Percentiles rank a stretch among this genome's conserved stretches.
These are phyloP conservation scores for Caprella mutica DNA, from an alignment of 2,888 invertebrate species.

Conservation along the genomic window DNA sequence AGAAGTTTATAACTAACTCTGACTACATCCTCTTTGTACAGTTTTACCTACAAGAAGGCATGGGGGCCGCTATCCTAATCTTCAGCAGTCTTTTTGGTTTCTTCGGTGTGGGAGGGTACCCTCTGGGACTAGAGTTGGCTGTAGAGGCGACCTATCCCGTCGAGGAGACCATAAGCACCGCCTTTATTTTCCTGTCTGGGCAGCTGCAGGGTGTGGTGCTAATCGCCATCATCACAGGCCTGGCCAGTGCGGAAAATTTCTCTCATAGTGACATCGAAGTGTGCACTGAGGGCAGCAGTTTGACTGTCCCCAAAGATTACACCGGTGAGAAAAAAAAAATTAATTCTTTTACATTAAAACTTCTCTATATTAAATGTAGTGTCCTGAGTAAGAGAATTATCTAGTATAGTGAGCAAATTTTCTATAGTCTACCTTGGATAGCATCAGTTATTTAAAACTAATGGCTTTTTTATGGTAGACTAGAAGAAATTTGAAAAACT, in stretches of 20 bases:
- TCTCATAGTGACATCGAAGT: conserved; percentile 11
- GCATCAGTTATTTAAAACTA: too few relatives aligned
- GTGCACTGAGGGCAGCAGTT: conserved; percentile 3
- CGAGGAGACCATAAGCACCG: conserved; percentile 30
- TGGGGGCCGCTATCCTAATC: conserved; percentile 12
- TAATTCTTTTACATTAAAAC: background rate
- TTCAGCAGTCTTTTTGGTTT: conserved; percentile 27
- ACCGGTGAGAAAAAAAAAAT: conserved; percentile 6
- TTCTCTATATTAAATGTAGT: background rate
- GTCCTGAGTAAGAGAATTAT: background rate
- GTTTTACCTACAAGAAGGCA: conserved; percentile 23
- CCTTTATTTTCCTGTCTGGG: conserved; percentile 33
- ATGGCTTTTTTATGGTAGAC: too few relatives aligned
- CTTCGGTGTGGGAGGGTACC: conserved; percentile 31
- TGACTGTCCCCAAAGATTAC: conserved; percentile 19
- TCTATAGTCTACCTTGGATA: background rate
- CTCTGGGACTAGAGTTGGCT: conserved; percentile 31
- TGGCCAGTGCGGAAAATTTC: conserved; percentile 4
- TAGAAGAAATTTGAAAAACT: too few relatives aligned
- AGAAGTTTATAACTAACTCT: background rate
- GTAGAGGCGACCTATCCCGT: conserved; percentile 33
- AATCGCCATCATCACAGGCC: conserved; percentile 12
- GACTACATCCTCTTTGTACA: background rate
- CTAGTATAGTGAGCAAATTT: background rate
- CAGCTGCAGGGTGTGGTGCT: conserved; percentile 8